A percentile compares a stretch with the other conserved stretches of the same genome.
Evolutionary conservation across 1,140 invertebrate species (phyloP).

Genomic region (Macrobrachium nipponense): DNA sequence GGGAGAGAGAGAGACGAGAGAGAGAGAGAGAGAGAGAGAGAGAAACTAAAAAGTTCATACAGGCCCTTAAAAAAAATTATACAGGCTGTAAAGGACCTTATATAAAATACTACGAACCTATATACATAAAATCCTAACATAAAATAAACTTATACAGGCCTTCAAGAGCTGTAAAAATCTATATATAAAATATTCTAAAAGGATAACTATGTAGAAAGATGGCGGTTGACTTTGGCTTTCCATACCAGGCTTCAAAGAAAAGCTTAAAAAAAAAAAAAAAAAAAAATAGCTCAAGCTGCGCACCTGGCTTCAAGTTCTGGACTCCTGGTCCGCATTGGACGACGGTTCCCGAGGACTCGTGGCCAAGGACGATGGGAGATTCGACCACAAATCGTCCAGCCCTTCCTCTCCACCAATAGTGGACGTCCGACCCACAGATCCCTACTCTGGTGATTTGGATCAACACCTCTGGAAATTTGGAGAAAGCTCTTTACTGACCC

Average conservation of each 20-base stretch:
- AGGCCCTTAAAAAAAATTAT: too few species aligned
- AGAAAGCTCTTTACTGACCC: not conserved
- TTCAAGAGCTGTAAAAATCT: too few species aligned
- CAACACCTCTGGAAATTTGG: slow-evolving; percentile 79
- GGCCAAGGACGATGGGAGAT: slow-evolving; percentile 89
- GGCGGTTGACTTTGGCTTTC: too few species aligned
- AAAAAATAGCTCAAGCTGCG: not conserved
- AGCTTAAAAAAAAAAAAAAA: not conserved
- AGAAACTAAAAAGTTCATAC: too few species aligned
- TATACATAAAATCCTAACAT: too few species aligned
- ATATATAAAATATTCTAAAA: too few species aligned
- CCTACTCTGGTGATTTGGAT: slow-evolving; percentile 90
- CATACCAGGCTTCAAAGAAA: too few species aligned
- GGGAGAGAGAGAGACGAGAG: too few species aligned
- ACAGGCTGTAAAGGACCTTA: too few species aligned
- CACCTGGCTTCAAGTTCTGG: slow-evolving; percentile 77
- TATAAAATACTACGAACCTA: not conserved
- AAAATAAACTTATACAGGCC: too few species aligned
- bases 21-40: too few species aligned
- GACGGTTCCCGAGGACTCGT: slow-evolving; percentile 85
- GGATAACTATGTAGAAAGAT: too few species aligned
- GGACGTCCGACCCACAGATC: slow-evolving; percentile 96
- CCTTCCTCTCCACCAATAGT: slow-evolving; percentile 85
- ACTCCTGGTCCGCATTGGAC: slow-evolving; percentile 80
- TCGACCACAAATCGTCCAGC: slow-evolving; percentile 87